phyloP scores from a whole-genome alignment of 2,888 invertebrate species.

The Drosophila anomalata region DNA sequence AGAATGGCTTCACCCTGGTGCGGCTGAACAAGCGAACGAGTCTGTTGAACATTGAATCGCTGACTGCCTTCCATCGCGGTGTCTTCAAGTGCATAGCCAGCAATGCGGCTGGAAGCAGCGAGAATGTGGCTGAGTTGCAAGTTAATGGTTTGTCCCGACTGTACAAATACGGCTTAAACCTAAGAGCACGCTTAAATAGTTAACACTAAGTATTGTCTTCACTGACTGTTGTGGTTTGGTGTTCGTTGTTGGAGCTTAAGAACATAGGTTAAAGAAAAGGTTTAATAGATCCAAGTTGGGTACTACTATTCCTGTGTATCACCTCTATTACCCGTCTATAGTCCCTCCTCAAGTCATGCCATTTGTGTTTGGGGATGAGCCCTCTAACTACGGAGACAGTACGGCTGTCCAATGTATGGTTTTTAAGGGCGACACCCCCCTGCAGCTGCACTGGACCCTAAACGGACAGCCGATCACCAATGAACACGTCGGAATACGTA shows the following conservation, averaged over 20 bases:
- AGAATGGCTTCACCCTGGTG: constrained; percentile 83
- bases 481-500: constrained; percentile 86
- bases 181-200: constrained; percentile 45
- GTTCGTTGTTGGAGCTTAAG: constrained; percentile 60
- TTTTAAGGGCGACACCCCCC: constrained; percentile 91
- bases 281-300: no score
- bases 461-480: constrained; percentile 87
- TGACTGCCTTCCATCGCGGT: constrained; percentile 89
- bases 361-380: constrained; percentile 90
- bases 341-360: constrained; percentile 91
- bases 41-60: constrained; percentile 86
- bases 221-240: constrained; percentile 43
- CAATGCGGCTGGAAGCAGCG: constrained; percentile 89
- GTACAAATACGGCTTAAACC: constrained; percentile 6
- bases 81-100: constrained; percentile 90
- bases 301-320: no score
- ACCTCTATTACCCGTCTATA: constrained; percentile 72
- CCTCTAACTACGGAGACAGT: constrained; percentile 91
- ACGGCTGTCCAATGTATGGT: constrained; percentile 91
- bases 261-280: not conserved
- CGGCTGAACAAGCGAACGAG: constrained; percentile 83
- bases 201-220: constrained; percentile 17
- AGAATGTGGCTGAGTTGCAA: constrained; percentile 86
- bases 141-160: constrained; percentile 85
- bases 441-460: constrained; percentile 90